A percentile compares a stretch with the other conserved stretches of the same genome.
Conservation (phyloP, 2,888 invertebrate genomes). For the Noctua janthe region DNA sequence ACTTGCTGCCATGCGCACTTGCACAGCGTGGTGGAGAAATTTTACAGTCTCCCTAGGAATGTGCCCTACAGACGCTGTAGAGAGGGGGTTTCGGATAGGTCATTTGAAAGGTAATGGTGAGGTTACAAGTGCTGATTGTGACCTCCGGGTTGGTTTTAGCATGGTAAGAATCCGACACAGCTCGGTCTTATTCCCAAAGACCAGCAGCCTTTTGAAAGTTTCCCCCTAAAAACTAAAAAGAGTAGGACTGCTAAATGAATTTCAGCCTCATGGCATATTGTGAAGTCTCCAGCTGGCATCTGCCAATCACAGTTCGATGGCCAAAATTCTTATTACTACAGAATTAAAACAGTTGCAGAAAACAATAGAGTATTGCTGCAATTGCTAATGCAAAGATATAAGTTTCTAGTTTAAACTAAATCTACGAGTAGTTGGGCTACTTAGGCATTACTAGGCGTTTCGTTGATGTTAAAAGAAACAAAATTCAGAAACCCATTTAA, state of each 20-base stretch:
- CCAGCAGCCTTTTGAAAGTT: neutral
- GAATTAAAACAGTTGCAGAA: neutral
- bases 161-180: neutral
- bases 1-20: neutral
- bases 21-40: neutral
- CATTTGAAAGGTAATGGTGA: neutral
- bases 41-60: neutral
- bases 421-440: neutral
- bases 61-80: neutral
- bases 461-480: neutral
- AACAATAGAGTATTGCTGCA: neutral
- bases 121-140: neutral
- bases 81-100: neutral
- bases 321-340: neutral
- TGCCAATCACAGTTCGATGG: neutral
- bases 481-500: slow-evolving; percentile 4
- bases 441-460: neutral
- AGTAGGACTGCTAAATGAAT: neutral
- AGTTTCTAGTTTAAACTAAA: neutral
- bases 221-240: neutral
- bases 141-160: neutral
- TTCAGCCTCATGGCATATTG: neutral
- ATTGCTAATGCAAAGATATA: neutral
- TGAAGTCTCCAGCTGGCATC: neutral
- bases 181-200: neutral